Base-by-base conservation (phyloP, 2,113 vertebrate species). In the Megaceryle torquata region DNA sequence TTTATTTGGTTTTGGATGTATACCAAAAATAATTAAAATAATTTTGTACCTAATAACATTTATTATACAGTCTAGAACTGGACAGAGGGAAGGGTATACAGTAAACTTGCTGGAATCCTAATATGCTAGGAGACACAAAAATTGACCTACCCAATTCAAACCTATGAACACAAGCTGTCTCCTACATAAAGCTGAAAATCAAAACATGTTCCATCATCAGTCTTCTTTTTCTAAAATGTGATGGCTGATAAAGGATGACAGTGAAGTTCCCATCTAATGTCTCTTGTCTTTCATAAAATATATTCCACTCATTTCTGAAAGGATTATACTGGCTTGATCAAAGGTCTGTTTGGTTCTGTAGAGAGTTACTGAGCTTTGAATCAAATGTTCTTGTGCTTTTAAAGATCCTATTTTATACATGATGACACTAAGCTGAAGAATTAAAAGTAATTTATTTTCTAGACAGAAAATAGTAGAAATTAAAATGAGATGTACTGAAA, bases 11-110 rank as follows among this genome's bases (percentile, higher is more conserved):
- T 74, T 81, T 68, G 16, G 10, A 5, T 39, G 29, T 35, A 61
- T 91, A 84, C 83, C 93, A 96, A 97, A 97, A 97, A 96, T 94
- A 96, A 95, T 91, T 89, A 80, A 70, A 46, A 64, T 0, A 44
- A 53, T 86, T 89, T 88, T 71, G 11, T 88, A 86, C 16, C 51
- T 85, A 91, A 95, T 97, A 71, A 71, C 56, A 61, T 96, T 88
- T 96, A 94, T 95, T 95, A 22, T 93, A 74, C 67, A 77, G 31
- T 87, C 46, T 44, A 96, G 74, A 97, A 88, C 24, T 71, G 54
- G 31, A 63, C 43, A 88, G 83, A 83, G 10, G 37, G 24, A 89
- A 91, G 31, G 20, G 14, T 56, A 56, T 77, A 43, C 44, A 93
- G 89, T 33, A 89, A 44, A 9, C 50, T 96, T 95, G 50, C 28